Evolutionary conservation across 2,888 invertebrate species (phyloP).

Genomic region (Augiades crinisus): DNA sequence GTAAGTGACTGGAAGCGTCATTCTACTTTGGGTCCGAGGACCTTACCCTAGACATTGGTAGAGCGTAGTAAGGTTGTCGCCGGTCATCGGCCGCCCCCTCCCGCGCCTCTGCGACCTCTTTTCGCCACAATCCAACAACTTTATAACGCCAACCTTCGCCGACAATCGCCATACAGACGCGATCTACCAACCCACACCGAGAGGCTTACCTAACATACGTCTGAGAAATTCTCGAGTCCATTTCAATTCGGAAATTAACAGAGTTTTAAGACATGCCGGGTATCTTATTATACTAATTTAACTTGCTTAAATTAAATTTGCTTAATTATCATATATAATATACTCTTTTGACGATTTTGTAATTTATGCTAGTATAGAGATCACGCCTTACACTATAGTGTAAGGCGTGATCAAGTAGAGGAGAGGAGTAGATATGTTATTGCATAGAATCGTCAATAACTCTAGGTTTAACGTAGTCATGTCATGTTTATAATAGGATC

Average conservation of each 20-base stretch:
- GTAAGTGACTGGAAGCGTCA: constrained; percentile 47
- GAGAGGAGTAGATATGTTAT: no score
- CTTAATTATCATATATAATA: no score
- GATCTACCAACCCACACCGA: constrained; percentile 43
- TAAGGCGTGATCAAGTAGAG: no score
- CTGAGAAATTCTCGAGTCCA: constrained; percentile 17
- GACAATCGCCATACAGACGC: constrained; percentile 41
- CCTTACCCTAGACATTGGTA: constrained; percentile 76
- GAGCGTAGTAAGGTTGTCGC: constrained; percentile 64
- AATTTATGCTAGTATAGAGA: no score
- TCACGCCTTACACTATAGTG: no score
- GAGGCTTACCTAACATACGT: constrained; percentile 43
- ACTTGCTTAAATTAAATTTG: no score
- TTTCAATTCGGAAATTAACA: not conserved
- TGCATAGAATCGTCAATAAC: no score
- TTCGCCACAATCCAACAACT: constrained; percentile 54
- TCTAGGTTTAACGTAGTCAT: no score
- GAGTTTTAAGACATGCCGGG: no score
- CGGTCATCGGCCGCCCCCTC: constrained; percentile 71
- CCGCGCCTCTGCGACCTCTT: constrained; percentile 65
- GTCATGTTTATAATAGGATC: no score
- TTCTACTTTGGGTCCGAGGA: constrained; percentile 60
- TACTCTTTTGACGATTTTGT: no score
- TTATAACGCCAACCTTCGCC: constrained; percentile 46
- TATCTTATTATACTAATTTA: no score